These are phyloP conservation scores for Pentalonia nigronervosa DNA, from an alignment of 1,140 invertebrate genomes.

Conservation along the genomic window DNA sequence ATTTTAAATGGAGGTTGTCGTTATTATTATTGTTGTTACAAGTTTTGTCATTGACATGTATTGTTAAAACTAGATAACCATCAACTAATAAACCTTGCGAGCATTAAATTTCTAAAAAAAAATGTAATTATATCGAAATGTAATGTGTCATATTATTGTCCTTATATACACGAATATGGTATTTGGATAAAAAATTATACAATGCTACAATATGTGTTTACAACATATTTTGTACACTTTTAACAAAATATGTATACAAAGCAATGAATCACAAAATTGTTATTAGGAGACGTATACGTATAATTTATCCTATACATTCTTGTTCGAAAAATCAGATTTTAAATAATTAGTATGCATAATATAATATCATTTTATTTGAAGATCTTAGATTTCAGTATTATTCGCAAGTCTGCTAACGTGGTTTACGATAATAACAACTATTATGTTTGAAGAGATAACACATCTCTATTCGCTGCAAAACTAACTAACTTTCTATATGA, in stretches of 20 bases:
- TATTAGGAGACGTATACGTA: not conserved
- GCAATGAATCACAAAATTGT: not conserved
- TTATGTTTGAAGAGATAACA: not conserved
- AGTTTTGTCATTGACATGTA: not conserved
- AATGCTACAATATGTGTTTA: not conserved
- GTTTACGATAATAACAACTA: not conserved
- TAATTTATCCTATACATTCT: not conserved
- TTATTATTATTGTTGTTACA: not conserved
- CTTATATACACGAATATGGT: not conserved
- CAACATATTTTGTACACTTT: not conserved
- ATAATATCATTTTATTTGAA: not conserved
- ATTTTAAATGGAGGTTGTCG: not conserved
- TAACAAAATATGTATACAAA: too few species aligned
- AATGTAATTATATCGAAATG: not conserved
- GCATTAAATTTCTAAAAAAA: not conserved
- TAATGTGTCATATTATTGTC: not conserved
- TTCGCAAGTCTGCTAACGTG: not conserved
- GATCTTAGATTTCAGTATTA: not conserved
- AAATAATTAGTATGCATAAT: not conserved
- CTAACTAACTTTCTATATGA: not conserved
- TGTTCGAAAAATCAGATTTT: too few species aligned
- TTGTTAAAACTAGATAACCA: not conserved
- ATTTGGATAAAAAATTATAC: not conserved
- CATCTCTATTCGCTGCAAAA: not conserved
- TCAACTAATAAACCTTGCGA: not conserved